Evolutionary conservation across 2,113 vertebrate species (phyloP).

Genomic region (Alaudala cheleensis): DNA sequence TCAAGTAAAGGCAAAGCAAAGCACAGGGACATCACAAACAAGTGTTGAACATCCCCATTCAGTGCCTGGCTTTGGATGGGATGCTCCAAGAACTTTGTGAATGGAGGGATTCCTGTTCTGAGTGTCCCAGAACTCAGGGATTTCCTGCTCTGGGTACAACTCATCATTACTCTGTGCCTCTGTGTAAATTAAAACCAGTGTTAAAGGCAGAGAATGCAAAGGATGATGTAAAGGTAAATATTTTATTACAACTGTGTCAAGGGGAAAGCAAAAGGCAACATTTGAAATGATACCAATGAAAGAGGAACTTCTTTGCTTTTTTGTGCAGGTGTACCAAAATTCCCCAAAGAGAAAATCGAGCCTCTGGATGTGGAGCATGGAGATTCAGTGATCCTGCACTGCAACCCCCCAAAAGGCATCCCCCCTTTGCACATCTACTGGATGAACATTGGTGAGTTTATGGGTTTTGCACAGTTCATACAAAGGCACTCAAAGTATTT

Average conservation of each 20-base stretch:
- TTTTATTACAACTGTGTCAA: background rate
- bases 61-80: background rate
- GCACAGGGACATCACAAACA: background rate
- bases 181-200: background rate
- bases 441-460: constrained; percentile 93
- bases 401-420: constrained; percentile 90
- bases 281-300: background rate
- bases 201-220: background rate
- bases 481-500: background rate
- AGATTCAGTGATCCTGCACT: constrained; percentile 84
- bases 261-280: background rate
- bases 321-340: constrained; percentile 88
- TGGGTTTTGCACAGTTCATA: background rate
- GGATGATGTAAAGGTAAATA: background rate
- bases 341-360: constrained; percentile 91
- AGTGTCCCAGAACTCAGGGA: background rate
- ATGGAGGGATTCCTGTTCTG: background rate
- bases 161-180: background rate
- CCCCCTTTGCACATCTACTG: constrained; percentile 93
- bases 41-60: background rate
- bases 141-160: background rate
- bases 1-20: background rate
- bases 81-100: background rate
- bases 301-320: background rate
- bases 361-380: constrained; percentile 90